Percentiles rank a stretch among this genome's conserved stretches.
phyloP scores from a whole-genome alignment of 2,888 invertebrate genomes.

The Meiosimyza decipiens region DNA sequence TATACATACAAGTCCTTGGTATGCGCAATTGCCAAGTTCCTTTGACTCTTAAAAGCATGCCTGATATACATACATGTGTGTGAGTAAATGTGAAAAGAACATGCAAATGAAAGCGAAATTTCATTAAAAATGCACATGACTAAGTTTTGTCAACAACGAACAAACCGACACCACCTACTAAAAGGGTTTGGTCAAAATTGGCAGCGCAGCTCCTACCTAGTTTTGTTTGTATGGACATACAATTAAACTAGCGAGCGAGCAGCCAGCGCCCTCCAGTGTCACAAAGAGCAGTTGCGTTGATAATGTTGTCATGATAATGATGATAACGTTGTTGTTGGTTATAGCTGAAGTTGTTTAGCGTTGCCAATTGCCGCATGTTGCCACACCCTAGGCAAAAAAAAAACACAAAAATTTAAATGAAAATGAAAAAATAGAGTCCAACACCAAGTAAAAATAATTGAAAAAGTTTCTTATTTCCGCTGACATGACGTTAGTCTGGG shows the following conservation, averaged over 20 bases:
- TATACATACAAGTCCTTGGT: too few relatives aligned
- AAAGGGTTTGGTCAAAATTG: neutral
- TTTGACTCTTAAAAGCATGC: slow-evolving; percentile 25
- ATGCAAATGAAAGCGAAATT: slow-evolving; percentile 34
- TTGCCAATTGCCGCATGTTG: slow-evolving; percentile 9
- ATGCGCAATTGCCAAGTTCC: slow-evolving; percentile 12
- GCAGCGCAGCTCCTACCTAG: neutral
- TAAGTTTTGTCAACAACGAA: slow-evolving; percentile 16
- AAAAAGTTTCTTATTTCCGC: slow-evolving; percentile 33
- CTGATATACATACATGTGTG: neutral
- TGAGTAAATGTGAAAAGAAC: neutral
- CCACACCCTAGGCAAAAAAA: slow-evolving; percentile 7
- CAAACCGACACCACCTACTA: neutral
- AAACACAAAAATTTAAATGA: neutral
- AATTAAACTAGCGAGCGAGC: neutral
- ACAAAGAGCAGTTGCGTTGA: neutral
- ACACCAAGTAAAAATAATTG: slow-evolving; percentile 30
- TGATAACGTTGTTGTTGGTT: slow-evolving; percentile 2
- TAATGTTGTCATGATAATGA: slow-evolving; percentile 3
- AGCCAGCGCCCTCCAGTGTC: neutral
- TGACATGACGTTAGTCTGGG: slow-evolving; percentile 14
- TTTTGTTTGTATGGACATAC: too few relatives aligned
- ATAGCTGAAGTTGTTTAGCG: slow-evolving; percentile 12
- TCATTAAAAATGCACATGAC: slow-evolving; percentile 36
- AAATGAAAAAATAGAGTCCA: neutral